Base-by-base conservation (phyloP, 2,797 vertebrate genomes). In the Sarcophilus harrisii region DNA sequence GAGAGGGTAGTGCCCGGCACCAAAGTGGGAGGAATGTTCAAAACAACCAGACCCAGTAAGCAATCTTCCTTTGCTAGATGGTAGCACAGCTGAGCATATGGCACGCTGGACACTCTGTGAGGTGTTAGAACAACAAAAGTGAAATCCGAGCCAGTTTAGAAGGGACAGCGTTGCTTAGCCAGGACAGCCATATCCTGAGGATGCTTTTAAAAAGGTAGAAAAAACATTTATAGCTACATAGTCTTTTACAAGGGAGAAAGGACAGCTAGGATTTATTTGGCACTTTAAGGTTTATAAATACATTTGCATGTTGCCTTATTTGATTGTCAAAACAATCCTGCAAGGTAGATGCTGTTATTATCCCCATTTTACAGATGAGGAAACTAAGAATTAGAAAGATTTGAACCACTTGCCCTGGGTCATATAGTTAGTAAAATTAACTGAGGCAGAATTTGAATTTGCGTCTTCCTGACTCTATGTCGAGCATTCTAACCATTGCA, bases 21-120 rank as follows among this genome's bases (percentile, higher is more conserved):
- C 95, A 97, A 81, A 97, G 91, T 32, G 45, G 95, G 93, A 94
- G 21, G 58, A 97, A 96, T 96, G 96, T 98, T 98, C 97, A 54
- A 96, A 97, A 96, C 57, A 93, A 93, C 58, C n/a, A 95, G 96
- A 96, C 66, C 91, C 90, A 97, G 91, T 96, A 90, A 93, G 81
- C 54, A 95, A 49, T 96, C 58, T 49, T 96, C 90, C 96, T 97
- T 94, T 94, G 45, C 60, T 96, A 94, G 97, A 97, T 95, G 96
- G 89, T 97, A 93, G 98, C 93, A 96, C 73, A 97, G 52, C 13
- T n/a, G 54, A 96, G 54, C 97, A 97, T 97, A 97, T 96, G 97
- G 95, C 24, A 95, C 38, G 55, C 58, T 0, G 92, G 97, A 97
- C 95, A 95, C 92, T 58, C 2, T 93, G 90, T 58, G 92, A 95